Conservation (phyloP, 1,140 invertebrate species). For the Leguminivora glycinivorella region DNA sequence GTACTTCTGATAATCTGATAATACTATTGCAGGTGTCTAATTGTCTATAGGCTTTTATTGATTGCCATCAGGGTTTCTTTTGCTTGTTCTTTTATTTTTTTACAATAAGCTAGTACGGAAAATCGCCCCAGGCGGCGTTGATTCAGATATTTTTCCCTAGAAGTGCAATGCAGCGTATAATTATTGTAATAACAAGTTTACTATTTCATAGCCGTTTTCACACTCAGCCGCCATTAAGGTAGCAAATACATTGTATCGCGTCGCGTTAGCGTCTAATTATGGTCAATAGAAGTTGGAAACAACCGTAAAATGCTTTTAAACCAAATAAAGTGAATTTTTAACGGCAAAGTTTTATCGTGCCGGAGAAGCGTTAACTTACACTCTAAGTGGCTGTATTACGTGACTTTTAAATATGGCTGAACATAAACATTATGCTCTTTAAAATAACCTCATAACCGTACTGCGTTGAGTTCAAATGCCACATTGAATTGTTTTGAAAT, state of each 20-base stretch:
- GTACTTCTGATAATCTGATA: too few species aligned
- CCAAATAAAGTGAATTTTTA: slow-evolving; percentile 29
- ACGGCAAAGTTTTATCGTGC: slow-evolving; percentile 1
- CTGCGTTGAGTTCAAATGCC: background rate
- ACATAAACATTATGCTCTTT: background rate
- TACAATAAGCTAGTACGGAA: too few species aligned
- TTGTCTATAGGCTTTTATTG: too few species aligned
- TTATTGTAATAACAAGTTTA: background rate
- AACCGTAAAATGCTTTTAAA: slow-evolving; percentile 19
- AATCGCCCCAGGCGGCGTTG: background rate
- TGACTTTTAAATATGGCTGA: slow-evolving; percentile 1
- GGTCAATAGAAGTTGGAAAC: slow-evolving; percentile 6
- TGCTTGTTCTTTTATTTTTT: too few species aligned
- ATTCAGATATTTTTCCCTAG: background rate
- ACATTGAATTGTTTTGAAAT: background rate
- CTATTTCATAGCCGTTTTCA: background rate
- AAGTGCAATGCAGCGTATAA: background rate
- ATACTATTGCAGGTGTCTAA: too few species aligned
- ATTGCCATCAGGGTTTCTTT: too few species aligned
- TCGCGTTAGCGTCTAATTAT: slow-evolving; percentile 6
- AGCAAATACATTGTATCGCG: background rate
- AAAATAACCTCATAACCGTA: background rate
- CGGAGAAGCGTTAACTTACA: background rate
- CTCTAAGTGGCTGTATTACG: slow-evolving; percentile 15
- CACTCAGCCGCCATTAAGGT: background rate